Evolutionary conservation across 2,797 vertebrate species (phyloP).

Genomic region (Cryptoprocta ferox): DNA sequence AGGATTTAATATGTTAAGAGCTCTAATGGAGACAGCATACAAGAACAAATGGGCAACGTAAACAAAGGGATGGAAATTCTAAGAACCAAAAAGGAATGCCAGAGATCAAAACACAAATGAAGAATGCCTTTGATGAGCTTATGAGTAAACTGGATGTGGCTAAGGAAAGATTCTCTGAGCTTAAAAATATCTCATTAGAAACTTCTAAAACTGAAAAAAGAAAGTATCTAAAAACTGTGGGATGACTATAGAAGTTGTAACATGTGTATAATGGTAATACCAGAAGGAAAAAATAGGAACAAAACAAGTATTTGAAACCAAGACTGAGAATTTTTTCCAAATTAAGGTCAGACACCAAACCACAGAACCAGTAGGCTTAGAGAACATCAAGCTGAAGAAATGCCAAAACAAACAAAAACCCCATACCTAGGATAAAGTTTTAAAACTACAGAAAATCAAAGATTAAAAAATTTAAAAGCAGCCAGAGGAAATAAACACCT

Average conservation of each 20-base stretch:
- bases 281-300: not conserved
- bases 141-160: too few species aligned
- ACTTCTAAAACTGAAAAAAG: not conserved
- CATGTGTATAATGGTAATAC: not conserved
- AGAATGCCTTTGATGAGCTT: too few species aligned
- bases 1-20: too few species aligned
- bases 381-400: not conserved
- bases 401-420: not conserved
- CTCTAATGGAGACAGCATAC: too few species aligned
- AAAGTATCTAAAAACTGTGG: not conserved
- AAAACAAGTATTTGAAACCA: not conserved
- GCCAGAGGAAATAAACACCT: not conserved
- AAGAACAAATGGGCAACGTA: too few species aligned
- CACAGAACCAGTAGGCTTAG: not conserved
- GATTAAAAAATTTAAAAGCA: not conserved
- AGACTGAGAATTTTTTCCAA: not conserved
- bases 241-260: not conserved
- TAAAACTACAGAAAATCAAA: not conserved
- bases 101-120: too few species aligned
- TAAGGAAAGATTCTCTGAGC: too few species aligned
- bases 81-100: too few species aligned
- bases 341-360: not conserved
- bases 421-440: not conserved
- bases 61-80: too few species aligned
- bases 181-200: not conserved